Percentiles rank a stretch among this genome's conserved stretches.
Conservation (phyloP, 2,888 invertebrate species). For the Pocota personata region DNA sequence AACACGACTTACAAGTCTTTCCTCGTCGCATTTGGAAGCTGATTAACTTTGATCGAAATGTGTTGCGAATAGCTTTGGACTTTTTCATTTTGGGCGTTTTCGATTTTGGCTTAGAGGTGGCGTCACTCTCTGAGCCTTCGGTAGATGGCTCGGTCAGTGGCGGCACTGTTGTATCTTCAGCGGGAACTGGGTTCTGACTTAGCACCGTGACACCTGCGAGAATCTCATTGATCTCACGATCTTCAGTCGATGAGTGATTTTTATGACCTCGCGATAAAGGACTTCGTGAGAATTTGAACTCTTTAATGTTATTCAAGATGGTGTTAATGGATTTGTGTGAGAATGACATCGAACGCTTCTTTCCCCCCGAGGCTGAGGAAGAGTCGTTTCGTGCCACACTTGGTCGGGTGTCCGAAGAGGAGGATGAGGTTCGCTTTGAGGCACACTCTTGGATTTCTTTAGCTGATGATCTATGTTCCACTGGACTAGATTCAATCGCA, state of each 20-base stretch:
- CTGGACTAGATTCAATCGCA: slow-evolving; percentile 77
- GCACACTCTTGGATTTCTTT: slow-evolving; percentile 72
- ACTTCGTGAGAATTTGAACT: slow-evolving; percentile 79
- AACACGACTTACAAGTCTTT: slow-evolving; percentile 80
- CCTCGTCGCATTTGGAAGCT: slow-evolving; percentile 79
- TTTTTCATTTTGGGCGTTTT: slow-evolving; percentile 82
- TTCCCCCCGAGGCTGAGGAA: slow-evolving; percentile 52
- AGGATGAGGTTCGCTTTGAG: slow-evolving; percentile 79
- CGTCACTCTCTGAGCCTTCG: slow-evolving; percentile 44
- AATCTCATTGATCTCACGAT: slow-evolving; percentile 71
- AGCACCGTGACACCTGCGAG: slow-evolving; percentile 61
- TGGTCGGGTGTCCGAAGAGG: slow-evolving; percentile 79
- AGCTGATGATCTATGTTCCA: slow-evolving; percentile 57
- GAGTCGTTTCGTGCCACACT: slow-evolving; percentile 71
- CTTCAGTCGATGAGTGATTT: slow-evolving; percentile 73
- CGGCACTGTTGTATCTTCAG: slow-evolving; percentile 15
- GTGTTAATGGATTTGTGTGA: slow-evolving; percentile 81
- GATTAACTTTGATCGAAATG: slow-evolving; percentile 81
- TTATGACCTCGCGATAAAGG: slow-evolving; percentile 77
- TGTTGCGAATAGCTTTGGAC: slow-evolving; percentile 81
- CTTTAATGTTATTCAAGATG: slow-evolving; percentile 80
- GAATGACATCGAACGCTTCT: slow-evolving; percentile 81
- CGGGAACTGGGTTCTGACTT: slow-evolving; percentile 48
- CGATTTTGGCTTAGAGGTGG: slow-evolving; percentile 78
- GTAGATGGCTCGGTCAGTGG: slow-evolving; percentile 46